phyloP scores from a whole-genome alignment of 2,888 invertebrate genomes.

The Amblyjoppa fuscipennis region DNA sequence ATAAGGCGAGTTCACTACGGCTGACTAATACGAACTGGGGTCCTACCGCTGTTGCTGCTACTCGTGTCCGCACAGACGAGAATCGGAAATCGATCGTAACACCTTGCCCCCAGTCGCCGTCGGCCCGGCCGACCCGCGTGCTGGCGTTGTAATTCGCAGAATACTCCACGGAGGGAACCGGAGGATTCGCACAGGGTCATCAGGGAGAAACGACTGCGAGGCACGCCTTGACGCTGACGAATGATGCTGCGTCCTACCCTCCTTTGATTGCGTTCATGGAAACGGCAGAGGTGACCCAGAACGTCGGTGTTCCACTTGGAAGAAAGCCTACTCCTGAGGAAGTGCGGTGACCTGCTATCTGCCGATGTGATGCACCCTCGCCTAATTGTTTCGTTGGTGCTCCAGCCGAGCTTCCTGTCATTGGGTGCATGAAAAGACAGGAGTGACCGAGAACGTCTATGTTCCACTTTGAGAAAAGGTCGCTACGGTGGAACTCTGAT shows the following conservation, averaged over 20 bases:
- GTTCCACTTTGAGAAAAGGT: too few relatives aligned
- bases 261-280: neutral
- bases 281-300: neutral
- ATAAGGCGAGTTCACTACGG: constrained; percentile 57
- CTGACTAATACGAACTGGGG: constrained; percentile 54
- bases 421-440: neutral
- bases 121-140: constrained; percentile 24
- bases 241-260: neutral
- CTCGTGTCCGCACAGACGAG: constrained; percentile 32
- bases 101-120: constrained; percentile 43
- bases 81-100: constrained; percentile 65
- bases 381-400: neutral
- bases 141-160: constrained; percentile 46
- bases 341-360: neutral
- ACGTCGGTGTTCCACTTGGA: neutral
- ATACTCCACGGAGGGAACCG: neutral
- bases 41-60: constrained; percentile 26
- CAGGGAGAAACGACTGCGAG: constrained; percentile 28
- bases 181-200: constrained; percentile 22
- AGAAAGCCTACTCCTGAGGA: neutral
- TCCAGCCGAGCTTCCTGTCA: neutral
- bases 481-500: too few relatives aligned
- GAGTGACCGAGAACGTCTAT: too few relatives aligned
- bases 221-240: constrained; percentile 27
- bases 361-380: too few relatives aligned